Conservation (phyloP, 53 echinoderm and acorn worm genomes). For the Crossaster papposus region DNA sequence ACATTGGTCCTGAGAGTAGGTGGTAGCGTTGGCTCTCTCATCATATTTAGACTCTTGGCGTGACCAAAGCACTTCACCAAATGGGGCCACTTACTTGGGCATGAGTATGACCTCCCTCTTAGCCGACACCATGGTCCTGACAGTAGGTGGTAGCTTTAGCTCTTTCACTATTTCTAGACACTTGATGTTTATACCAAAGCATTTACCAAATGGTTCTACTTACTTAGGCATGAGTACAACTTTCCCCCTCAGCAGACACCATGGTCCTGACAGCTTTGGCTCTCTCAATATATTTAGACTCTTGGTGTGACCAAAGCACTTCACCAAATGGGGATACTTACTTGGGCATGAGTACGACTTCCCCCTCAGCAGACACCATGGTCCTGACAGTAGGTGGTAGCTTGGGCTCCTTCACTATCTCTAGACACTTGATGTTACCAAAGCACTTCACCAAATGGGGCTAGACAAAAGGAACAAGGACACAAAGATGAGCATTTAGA, state of each 20-base stretch:
- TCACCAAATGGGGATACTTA: constrained; percentile 46
- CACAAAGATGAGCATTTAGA: not conserved
- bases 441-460: constrained; percentile 98
- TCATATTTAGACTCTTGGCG: constrained; percentile 92
- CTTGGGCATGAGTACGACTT: constrained; percentile 91
- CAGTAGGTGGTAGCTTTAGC: constrained; percentile 89
- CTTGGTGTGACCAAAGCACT: constrained; percentile 93
- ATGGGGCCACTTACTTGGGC: constrained; percentile 99
- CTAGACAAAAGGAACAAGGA: constrained; percentile 30
- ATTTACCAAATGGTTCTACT: constrained; percentile 98
- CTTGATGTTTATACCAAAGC: constrained; percentile 99
- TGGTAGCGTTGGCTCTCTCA: constrained; percentile 85
- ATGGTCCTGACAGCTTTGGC: constrained; percentile 89
- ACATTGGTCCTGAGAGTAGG: constrained; percentile 95
- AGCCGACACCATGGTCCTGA: constrained; percentile 94
- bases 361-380: constrained; percentile 97
- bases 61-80: constrained; percentile 99
- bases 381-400: constrained; percentile 94
- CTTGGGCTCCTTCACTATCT: constrained; percentile 84
- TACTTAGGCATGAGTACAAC: constrained; percentile 93
- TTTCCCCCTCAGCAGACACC: constrained; percentile 97
- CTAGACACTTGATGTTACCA: constrained; percentile 96
- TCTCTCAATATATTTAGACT: constrained; percentile 86
- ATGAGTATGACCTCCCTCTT: constrained; percentile 90
- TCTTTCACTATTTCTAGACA: constrained; percentile 86